These are phyloP conservation scores for Acronicta leporina DNA, from an alignment of 2,888 invertebrate species.

Conservation along the genomic window DNA sequence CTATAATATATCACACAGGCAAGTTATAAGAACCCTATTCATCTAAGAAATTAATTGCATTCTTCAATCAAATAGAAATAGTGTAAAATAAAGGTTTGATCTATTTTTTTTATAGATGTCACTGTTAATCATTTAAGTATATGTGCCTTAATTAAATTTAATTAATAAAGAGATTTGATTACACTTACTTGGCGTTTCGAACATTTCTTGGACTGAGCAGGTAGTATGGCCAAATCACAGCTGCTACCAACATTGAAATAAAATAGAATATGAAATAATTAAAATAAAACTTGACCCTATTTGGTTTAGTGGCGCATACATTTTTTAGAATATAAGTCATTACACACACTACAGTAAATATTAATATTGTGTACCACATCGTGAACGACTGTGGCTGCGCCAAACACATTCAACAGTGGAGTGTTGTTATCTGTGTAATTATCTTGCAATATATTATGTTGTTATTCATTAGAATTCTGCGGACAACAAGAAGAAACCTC, in stretches of 20 bases:
- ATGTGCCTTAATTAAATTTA: too few species aligned
- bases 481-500: too few species aligned
- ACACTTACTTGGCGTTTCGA: slow-evolving; percentile 80
- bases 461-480: slow-evolving; percentile 50
- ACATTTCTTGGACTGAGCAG: slow-evolving; percentile 74
- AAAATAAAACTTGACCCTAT: slow-evolving; percentile 70
- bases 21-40: too few species aligned
- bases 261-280: slow-evolving; percentile 70
- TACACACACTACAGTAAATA: slow-evolving; percentile 62
- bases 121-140: too few species aligned
- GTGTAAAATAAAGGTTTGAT: too few species aligned
- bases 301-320: slow-evolving; percentile 67
- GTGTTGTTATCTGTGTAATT: slow-evolving; percentile 53
- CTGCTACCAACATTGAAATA: slow-evolving; percentile 56
- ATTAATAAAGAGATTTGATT: neutral
- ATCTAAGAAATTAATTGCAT: too few species aligned
- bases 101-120: too few species aligned
- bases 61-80: too few species aligned
- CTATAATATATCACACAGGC: too few species aligned
- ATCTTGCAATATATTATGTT: slow-evolving; percentile 41
- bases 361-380: slow-evolving; percentile 72
- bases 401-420: slow-evolving; percentile 54
- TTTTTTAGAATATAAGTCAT: slow-evolving; percentile 69
- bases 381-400: slow-evolving; percentile 39
- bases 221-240: slow-evolving; percentile 73